phyloP scores from a whole-genome alignment of 2,797 vertebrate genomes.

The Antennarius maculatus region DNA sequence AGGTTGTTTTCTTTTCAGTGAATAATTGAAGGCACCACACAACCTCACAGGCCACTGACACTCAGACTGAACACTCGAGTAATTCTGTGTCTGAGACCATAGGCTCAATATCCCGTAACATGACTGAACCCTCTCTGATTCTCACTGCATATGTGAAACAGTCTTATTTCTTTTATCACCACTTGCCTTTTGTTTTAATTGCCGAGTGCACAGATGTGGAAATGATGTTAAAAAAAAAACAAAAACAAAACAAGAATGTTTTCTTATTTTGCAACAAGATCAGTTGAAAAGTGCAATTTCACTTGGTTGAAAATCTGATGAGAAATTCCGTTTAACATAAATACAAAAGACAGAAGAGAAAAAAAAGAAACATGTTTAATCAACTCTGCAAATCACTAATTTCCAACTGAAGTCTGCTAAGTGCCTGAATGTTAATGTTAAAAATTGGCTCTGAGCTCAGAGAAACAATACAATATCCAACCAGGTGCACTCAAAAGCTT shows the following conservation, averaged over 20 bases:
- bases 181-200: conserved; percentile 39
- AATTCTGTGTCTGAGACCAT: conserved; percentile 22
- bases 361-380: conserved; percentile 11
- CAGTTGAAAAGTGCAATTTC: conserved; percentile 37
- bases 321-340: conserved; percentile 40
- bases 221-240: not conserved
- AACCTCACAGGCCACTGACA: conserved; percentile 54
- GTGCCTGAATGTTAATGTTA: conserved; percentile 17
- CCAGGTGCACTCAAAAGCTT: not conserved
- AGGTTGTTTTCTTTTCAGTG: conserved; percentile 64
- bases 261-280: conserved; percentile 35
- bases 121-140: conserved; percentile 26
- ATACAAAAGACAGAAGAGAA: conserved; percentile 22
- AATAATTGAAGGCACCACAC: conserved; percentile 70
- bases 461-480: not conserved
- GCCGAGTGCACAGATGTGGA: conserved; percentile 18
- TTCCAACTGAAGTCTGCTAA: conserved; percentile 33
- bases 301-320: conserved; percentile 45
- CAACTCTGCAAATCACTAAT: conserved; percentile 43
- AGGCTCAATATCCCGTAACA: conserved; percentile 24
- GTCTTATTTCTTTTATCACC: conserved; percentile 30
- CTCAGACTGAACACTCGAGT: conserved; percentile 54
- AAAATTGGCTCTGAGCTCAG: not conserved
- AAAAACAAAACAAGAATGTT: not conserved
- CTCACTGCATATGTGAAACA: conserved; percentile 21